phyloP scores from a whole-genome alignment of 2,888 invertebrate genomes.

The Yponomeuta plumbellus region DNA sequence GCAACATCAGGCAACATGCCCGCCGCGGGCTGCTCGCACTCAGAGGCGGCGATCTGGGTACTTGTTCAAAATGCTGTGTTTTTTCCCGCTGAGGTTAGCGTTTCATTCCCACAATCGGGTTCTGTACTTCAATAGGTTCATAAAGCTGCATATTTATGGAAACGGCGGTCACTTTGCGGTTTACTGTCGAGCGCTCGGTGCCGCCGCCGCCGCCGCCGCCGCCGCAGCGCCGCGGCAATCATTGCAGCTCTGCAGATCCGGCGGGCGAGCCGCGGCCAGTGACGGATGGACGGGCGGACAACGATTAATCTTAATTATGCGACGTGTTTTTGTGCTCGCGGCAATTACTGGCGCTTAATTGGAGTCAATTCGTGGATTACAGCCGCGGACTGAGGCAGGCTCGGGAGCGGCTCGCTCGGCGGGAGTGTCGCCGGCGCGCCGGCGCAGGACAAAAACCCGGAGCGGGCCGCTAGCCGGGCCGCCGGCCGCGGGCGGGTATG shows the following conservation, averaged over 20 bases:
- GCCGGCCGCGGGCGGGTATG: too few species aligned
- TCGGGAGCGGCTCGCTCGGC: background rate
- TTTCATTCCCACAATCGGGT: conserved; percentile 11
- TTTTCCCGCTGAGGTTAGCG: conserved; percentile 2
- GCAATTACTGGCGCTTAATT: conserved; percentile 32
- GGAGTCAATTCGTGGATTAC: conserved; percentile 43
- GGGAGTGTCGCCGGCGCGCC: background rate
- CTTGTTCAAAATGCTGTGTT: conserved; percentile 3
- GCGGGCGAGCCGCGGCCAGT: background rate
- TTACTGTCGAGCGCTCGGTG: background rate
- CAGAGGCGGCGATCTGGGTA: background rate
- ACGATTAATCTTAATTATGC: conserved; percentile 30
- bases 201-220: too few species aligned
- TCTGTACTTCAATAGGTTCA: conserved; percentile 7
- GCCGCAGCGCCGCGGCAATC: conserved; percentile 2
- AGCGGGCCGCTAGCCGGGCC: too few species aligned
- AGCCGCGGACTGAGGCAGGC: conserved; percentile 23
- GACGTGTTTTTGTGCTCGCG: conserved; percentile 20
- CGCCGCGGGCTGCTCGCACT: background rate
- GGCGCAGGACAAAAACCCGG: background rate
- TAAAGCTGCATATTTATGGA: background rate
- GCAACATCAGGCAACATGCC: conserved; percentile 12
- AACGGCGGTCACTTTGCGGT: background rate
- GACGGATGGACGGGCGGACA: conserved; percentile 15
- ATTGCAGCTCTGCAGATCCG: conserved; percentile 8